Evolutionary conservation across 2,888 invertebrate genomes (phyloP).

Genomic region (Lissocephala sabroskyi): DNA sequence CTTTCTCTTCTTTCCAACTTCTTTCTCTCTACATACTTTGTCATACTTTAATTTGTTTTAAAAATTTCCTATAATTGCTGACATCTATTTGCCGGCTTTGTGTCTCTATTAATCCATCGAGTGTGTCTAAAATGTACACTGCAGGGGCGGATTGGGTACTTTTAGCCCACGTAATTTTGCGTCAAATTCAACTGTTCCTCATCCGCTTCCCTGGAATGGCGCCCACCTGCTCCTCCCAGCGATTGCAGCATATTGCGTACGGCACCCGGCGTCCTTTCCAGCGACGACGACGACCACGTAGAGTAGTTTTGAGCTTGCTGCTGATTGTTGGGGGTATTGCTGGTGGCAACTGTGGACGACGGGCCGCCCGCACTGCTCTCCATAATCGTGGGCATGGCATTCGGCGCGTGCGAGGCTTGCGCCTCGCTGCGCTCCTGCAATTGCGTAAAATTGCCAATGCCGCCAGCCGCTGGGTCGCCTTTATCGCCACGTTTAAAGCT

Average conservation of each 20-base stretch:
- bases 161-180: slow-evolving; percentile 56
- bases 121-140: too few relatives aligned
- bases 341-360: slow-evolving; percentile 17
- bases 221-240: slow-evolving; percentile 39
- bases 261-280: slow-evolving; percentile 57
- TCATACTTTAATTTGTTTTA: too few relatives aligned
- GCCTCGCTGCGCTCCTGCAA: slow-evolving; percentile 38
- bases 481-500: slow-evolving; percentile 45
- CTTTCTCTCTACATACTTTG: too few relatives aligned
- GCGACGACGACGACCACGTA: slow-evolving; percentile 56
- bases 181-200: slow-evolving; percentile 70
- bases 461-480: slow-evolving; percentile 15
- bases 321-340: slow-evolving; percentile 23
- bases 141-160: too few relatives aligned
- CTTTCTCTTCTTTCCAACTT: too few relatives aligned
- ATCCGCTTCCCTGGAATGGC: slow-evolving; percentile 13
- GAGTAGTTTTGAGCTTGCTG: slow-evolving; percentile 8
- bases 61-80: too few relatives aligned
- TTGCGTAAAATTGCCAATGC: slow-evolving; percentile 34
- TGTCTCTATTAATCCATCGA: too few relatives aligned
- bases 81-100: too few relatives aligned
- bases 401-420: slow-evolving; percentile 34
- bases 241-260: slow-evolving; percentile 67
- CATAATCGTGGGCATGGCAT: slow-evolving; percentile 72
- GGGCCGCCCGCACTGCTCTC: slow-evolving; percentile 57